Evolutionary conservation across 2,888 invertebrate species (phyloP).

Genomic region (Zeuzera pyrina): DNA sequence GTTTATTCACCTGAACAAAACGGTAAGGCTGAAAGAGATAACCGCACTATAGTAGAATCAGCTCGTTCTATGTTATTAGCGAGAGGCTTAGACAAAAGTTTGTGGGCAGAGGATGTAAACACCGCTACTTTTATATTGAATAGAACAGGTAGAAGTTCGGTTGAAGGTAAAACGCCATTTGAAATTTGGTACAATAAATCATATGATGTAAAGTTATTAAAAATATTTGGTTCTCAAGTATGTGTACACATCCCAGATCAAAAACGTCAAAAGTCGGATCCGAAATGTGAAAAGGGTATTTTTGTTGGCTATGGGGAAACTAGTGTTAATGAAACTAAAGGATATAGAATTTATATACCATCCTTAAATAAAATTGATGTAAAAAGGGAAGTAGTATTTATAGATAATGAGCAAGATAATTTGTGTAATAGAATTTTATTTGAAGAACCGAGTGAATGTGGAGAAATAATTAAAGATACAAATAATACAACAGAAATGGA

Average conservation of each 20-base stretch:
- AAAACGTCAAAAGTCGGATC: slow-evolving; percentile 4
- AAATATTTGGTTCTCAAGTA: slow-evolving; percentile 4
- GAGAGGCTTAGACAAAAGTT: neutral
- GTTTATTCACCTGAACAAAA: slow-evolving; percentile 11
- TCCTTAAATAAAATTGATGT: slow-evolving; percentile 1
- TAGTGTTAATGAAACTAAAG: too few species aligned
- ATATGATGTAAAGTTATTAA: slow-evolving; percentile 4
- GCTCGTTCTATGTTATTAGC: slow-evolving; percentile 7
- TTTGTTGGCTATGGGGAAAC: slow-evolving; percentile 7
- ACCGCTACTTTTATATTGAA: slow-evolving; percentile 2
- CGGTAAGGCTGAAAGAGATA: slow-evolving; percentile 8
- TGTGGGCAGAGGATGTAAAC: slow-evolving; percentile 7
- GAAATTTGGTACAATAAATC: slow-evolving; percentile 1
- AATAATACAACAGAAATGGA: too few species aligned
- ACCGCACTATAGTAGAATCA: slow-evolving; percentile 6
- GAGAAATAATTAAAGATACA: too few species aligned
- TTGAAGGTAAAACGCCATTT: slow-evolving; percentile 1
- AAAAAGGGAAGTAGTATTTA: slow-evolving; percentile 5
- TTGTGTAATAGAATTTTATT: too few species aligned
- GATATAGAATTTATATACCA: slow-evolving; percentile 3
- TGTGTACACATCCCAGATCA: slow-evolving; percentile 5
- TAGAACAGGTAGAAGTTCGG: slow-evolving; percentile 1
- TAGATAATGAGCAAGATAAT: slow-evolving; percentile 1
- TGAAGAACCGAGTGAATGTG: too few species aligned
- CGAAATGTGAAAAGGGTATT: slow-evolving; percentile 4